These are phyloP conservation scores for Varanus salvator DNA, from an alignment of 2,113 vertebrate genomes.

Conservation along the genomic window DNA sequence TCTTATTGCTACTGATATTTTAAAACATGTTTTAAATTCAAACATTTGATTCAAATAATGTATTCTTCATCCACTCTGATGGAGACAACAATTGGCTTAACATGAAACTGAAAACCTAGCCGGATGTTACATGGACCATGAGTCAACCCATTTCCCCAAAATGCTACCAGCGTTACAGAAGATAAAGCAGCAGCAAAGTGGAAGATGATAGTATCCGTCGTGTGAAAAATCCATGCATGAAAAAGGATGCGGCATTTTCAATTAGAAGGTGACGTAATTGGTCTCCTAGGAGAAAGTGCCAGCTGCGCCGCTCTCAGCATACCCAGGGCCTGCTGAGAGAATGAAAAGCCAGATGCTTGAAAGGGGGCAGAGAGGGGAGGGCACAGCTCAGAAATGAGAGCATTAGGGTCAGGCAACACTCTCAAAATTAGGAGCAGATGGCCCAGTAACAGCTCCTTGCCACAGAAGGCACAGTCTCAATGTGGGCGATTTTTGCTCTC, in stretches of 20 bases:
- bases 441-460: background rate
- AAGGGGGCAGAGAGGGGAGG: constrained; percentile 31
- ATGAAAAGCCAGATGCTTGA: constrained; percentile 44
- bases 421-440: background rate
- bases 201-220: constrained; percentile 32
- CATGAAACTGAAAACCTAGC: background rate
- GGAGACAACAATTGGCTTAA: background rate
- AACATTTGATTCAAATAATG: background rate
- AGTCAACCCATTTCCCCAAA: background rate
- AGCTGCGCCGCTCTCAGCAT: constrained; percentile 60
- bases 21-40: rapidly evolving
- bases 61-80: background rate
- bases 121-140: background rate
- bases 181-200: constrained; percentile 46
- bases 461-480: constrained; percentile 33
- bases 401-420: rapidly evolving
- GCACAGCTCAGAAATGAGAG: background rate
- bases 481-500: background rate
- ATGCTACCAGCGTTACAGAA: background rate
- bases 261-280: constrained; percentile 63
- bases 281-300: constrained; percentile 64
- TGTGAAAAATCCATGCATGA: constrained; percentile 42
- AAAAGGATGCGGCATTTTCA: constrained; percentile 67
- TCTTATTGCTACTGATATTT: background rate
- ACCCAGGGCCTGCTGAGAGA: constrained; percentile 46